Base-by-base conservation (phyloP, 1,140 invertebrate genomes). In the Bombyx mandarina region DNA sequence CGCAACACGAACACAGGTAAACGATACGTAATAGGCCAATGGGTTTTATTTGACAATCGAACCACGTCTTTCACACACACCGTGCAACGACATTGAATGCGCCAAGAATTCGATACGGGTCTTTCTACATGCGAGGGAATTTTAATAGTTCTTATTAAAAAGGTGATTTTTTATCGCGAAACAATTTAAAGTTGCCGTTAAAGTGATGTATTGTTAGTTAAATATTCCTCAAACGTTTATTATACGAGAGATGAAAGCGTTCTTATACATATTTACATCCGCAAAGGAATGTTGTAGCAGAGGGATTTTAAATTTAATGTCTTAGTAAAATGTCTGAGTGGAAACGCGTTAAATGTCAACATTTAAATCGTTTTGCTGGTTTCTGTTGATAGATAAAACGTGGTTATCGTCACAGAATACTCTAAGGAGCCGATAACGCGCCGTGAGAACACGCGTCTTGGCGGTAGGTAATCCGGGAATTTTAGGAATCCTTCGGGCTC, bases 321-420 rank as follows among this genome's bases (percentile, higher is more conserved):
- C 10, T 48, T 51, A 43, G 8, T 42, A 43, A 49, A 35, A 12
- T 50, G 6, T 51, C 50, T 43, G 8, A 52, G 51, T 12, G 43
- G 44, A 52, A 51, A 43, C 43, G 22, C 6, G n/a, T 9, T 49
- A 53, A 10, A 26, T 12, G 48, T 56, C 52, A 57, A 62, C 43
- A 55, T 55, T 67, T 72, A 75, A 77, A 76, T 74, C 65, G 67
- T 60, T 58, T 50, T 52, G 56, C 58, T 54, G 56, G 45, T 50
- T 54, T 47, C 52, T 50, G 63, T 43, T 57, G 68, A 78, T 65
- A 79, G 79, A 78, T 82, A 77, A 35, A 76, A 70, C 45, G 51
- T 67, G 74, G 70, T 80, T 80, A 82, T 82, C 76, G 66, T 71
- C 66, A 67, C 55, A 61, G 62, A 75, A 72, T 75, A 72, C 68